phyloP scores from a whole-genome alignment of 37 sponge, comb jelly and placozoan species.

The Chondrosia reniformis region DNA sequence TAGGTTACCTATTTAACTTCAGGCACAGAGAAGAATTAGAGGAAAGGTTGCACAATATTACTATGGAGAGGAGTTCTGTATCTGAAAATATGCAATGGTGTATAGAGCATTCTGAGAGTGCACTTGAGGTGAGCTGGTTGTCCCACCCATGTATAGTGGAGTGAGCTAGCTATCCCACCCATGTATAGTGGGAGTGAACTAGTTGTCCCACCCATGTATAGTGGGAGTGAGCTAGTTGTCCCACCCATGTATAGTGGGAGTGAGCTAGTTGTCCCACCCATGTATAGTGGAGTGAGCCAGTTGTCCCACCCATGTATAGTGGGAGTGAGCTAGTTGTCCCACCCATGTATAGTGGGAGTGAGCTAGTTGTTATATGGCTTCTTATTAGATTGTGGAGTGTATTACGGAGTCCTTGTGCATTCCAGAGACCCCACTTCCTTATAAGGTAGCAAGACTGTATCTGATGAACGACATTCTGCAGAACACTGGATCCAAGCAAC shows the following conservation, averaged over 20 bases:
- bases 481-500: slow-evolving; percentile 67
- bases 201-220: too few relatives aligned
- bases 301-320: too few relatives aligned
- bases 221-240: too few relatives aligned
- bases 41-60: slow-evolving; percentile 65
- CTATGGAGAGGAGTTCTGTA: slow-evolving; percentile 76
- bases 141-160: too few relatives aligned
- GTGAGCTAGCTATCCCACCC: too few relatives aligned
- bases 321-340: not conserved
- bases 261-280: too few relatives aligned
- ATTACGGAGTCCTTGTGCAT: slow-evolving; percentile 88
- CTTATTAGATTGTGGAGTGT: slow-evolving; percentile 88
- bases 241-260: too few relatives aligned
- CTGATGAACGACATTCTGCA: slow-evolving; percentile 89
- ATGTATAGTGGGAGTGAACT: too few relatives aligned
- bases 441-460: slow-evolving; percentile 86
- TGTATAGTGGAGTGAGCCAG: too few relatives aligned
- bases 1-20: too few relatives aligned
- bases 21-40: slow-evolving; percentile 89
- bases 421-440: slow-evolving; percentile 73
- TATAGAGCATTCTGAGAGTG: slow-evolving; percentile 85
- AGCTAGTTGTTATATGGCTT: not conserved
- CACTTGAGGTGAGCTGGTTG: slow-evolving; percentile 92
- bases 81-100: slow-evolving; percentile 83
- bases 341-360: not conserved